Evolutionary conservation across 2,797 vertebrate species (phyloP).

Genomic region (Apodemus agrarius): DNA sequence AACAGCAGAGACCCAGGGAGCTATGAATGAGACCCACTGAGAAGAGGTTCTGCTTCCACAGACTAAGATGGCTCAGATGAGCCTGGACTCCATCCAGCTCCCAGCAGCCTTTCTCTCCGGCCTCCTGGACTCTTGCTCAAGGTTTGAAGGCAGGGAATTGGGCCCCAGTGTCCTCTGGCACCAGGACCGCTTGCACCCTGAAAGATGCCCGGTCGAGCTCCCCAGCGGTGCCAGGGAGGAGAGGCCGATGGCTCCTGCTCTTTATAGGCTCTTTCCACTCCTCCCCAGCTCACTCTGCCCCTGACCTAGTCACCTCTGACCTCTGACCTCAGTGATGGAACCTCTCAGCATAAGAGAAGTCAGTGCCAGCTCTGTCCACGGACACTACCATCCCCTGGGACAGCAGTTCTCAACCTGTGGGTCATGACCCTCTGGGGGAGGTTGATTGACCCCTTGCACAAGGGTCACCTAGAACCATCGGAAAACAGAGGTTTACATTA

Average conservation of each 20-base stretch:
- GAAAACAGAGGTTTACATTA: not conserved
- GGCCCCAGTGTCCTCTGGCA: not conserved
- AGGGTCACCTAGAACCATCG: not conserved
- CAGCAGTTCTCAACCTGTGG: not conserved
- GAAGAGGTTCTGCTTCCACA: not conserved
- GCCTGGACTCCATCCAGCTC: not conserved
- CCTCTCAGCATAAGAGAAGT: not conserved
- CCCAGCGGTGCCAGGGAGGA: rapidly evolving
- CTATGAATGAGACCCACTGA: not conserved
- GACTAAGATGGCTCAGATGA: rapidly evolving
- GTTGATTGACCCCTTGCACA: not conserved
- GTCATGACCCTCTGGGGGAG: not conserved
- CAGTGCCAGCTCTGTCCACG: not conserved
- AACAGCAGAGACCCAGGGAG: not conserved
- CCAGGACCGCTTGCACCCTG: not conserved
- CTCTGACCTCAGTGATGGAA: not conserved
- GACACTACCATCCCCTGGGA: not conserved
- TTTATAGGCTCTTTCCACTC: not conserved
- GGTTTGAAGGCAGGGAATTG: not conserved
- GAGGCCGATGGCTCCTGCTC: rapidly evolving
- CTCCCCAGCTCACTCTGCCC: not conserved
- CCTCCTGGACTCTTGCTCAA: not conserved
- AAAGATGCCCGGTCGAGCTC: not conserved
- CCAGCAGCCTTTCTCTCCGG: not conserved
- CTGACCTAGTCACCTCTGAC: not conserved